Percentiles rank a stretch among this genome's conserved stretches.
These are phyloP conservation scores for Oeneis ivallda DNA, from an alignment of 2,888 invertebrate species.

Conservation along the genomic window DNA sequence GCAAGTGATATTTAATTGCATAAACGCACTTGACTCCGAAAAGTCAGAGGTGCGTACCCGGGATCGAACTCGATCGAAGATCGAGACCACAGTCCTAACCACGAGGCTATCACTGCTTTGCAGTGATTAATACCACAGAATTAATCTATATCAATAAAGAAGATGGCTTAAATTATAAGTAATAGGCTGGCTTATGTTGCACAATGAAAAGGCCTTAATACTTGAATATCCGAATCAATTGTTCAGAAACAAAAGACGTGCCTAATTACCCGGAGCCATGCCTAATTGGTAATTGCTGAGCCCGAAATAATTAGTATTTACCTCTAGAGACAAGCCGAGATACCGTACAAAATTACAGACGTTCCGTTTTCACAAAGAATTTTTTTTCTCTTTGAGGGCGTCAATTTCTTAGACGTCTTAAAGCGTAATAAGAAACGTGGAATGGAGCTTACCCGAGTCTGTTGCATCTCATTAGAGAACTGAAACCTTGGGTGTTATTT, in stretches of 20 bases:
- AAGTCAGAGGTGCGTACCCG: too few relatives aligned
- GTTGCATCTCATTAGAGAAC: constrained; percentile 21
- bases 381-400: constrained; percentile 32
- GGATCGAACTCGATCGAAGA: too few relatives aligned
- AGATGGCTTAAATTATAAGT: too few relatives aligned
- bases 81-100: too few relatives aligned
- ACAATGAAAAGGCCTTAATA: background rate
- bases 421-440: constrained; percentile 11
- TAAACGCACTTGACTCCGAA: too few relatives aligned
- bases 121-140: too few relatives aligned
- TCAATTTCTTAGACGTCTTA: constrained; percentile 28
- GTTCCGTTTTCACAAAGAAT: constrained; percentile 21
- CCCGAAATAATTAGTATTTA: constrained; percentile 32
- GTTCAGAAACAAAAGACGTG: constrained; percentile 21
- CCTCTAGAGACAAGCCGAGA: constrained; percentile 28
- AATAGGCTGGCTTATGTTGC: background rate
- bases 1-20: too few relatives aligned
- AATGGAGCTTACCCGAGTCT: constrained; percentile 13
- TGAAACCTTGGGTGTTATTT: background rate
- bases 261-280: constrained; percentile 26
- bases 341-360: constrained; percentile 30
- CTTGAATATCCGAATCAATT: constrained; percentile 15
- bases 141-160: too few relatives aligned
- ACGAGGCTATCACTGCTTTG: too few relatives aligned
- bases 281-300: constrained; percentile 21